These are phyloP conservation scores for Atherinomorus stipes DNA, from an alignment of 2,113 vertebrate genomes.

Conservation along the genomic window DNA sequence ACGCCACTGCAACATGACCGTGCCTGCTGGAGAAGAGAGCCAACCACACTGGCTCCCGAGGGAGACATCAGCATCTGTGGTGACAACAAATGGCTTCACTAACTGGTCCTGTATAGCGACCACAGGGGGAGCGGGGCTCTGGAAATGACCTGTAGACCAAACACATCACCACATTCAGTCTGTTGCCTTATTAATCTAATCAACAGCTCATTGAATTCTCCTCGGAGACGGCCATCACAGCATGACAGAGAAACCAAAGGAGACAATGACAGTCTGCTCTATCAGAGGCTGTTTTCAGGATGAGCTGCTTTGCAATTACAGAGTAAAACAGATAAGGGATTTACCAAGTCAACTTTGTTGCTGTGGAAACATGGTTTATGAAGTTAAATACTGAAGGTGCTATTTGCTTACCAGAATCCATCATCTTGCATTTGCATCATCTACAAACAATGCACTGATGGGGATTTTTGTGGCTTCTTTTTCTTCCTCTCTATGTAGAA, in stretches of 20 bases:
- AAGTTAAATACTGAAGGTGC: constrained; percentile 28
- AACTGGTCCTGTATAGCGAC: constrained; percentile 53
- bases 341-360: constrained; percentile 27
- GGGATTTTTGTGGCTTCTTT: constrained; percentile 14
- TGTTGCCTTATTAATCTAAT: constrained; percentile 79
- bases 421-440: constrained; percentile 18
- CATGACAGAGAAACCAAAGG: constrained; percentile 53
- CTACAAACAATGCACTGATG: not conserved
- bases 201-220: constrained; percentile 68
- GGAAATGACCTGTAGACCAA: constrained; percentile 77
- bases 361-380: constrained; percentile 30
- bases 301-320: constrained; percentile 54
- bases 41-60: constrained; percentile 52
- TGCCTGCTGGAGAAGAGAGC: constrained; percentile 54
- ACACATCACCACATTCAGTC: constrained; percentile 78
- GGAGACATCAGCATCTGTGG: constrained; percentile 67
- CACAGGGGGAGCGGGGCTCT: constrained; percentile 59
- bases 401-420: constrained; percentile 27
- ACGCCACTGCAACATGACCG: constrained; percentile 57
- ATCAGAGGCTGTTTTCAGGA: constrained; percentile 42
- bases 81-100: constrained; percentile 73
- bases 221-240: constrained; percentile 67
- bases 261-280: constrained; percentile 65
- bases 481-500: not conserved
- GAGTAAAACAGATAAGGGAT: constrained; percentile 24